Conservation (phyloP, 1,140 invertebrate genomes). For the Carposina sasakii region DNA sequence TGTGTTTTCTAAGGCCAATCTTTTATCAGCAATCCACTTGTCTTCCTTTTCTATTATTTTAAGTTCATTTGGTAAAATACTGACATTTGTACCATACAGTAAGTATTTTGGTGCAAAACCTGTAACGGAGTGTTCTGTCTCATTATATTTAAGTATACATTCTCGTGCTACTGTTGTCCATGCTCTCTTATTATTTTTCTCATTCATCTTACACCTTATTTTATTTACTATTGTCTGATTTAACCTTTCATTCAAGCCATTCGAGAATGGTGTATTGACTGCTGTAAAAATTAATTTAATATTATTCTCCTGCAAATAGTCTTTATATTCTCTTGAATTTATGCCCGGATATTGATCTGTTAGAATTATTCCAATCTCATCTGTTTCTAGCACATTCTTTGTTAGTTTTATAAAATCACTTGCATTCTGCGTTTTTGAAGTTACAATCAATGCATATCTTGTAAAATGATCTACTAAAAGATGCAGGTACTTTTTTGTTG, state of each 20-base stretch:
- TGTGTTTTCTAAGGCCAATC: constrained; percentile 3
- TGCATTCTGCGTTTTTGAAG: constrained; percentile 44
- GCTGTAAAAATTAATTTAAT: too few species aligned
- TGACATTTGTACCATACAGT: constrained; percentile 36
- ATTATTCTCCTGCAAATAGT: too few species aligned
- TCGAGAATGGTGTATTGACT: too few species aligned
- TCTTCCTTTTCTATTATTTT: constrained; percentile 14
- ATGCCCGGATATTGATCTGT: too few species aligned
- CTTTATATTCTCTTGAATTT: too few species aligned
- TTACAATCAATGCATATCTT: constrained; percentile 27
- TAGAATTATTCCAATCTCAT: too few species aligned
- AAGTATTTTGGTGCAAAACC: constrained; percentile 43
- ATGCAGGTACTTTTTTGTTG: constrained; percentile 27
- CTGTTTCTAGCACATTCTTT: too few species aligned
- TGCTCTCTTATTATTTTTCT: too few species aligned
- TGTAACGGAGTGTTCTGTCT: constrained; percentile 42
- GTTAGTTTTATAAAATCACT: too few species aligned
- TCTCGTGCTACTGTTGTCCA: constrained; percentile 19
- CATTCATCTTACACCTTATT: too few species aligned
- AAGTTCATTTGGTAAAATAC: constrained; percentile 34
- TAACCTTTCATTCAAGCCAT: too few species aligned
- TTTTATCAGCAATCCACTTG: constrained; percentile 10
- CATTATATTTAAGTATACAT: constrained; percentile 44
- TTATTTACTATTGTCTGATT: too few species aligned
- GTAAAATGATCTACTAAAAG: constrained; percentile 24